phyloP scores from a whole-genome alignment of 2,113 vertebrate genomes.

The Hylia prasina region DNA sequence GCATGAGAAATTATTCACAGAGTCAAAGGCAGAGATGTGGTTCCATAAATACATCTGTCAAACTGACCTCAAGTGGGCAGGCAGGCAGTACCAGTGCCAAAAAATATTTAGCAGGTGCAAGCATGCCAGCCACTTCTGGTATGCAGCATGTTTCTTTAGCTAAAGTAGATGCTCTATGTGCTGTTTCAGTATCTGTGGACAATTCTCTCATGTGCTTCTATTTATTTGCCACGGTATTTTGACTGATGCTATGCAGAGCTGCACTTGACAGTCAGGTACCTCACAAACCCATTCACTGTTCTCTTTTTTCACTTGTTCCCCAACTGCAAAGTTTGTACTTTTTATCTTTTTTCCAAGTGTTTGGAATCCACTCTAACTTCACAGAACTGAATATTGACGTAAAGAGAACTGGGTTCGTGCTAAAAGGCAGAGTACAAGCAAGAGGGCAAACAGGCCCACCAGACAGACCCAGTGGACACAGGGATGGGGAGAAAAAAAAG shows the following conservation, averaged over 20 bases:
- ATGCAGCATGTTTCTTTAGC: slow-evolving; percentile 19
- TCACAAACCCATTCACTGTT: neutral
- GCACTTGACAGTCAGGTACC: neutral
- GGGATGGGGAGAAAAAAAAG: neutral
- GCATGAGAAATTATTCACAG: neutral
- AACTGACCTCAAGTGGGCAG: slow-evolving; percentile 26
- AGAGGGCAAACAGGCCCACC: neutral
- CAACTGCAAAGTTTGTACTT: neutral
- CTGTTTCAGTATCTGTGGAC: neutral
- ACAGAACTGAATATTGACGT: rapidly evolving
- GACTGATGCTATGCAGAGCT: neutral
- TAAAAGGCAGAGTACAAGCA: neutral
- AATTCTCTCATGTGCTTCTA: slow-evolving; percentile 4
- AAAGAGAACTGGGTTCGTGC: neutral
- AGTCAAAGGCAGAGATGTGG: neutral
- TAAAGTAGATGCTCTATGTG: neutral
- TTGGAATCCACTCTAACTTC: neutral
- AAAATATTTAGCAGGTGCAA: slow-evolving; percentile 53
- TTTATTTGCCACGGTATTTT: neutral
- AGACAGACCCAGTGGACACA: neutral
- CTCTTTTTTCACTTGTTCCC: neutral
- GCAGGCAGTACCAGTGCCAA: neutral
- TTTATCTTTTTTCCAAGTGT: neutral
- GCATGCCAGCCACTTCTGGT: slow-evolving; percentile 34
- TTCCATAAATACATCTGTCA: slow-evolving; percentile 19